Conservation (phyloP, 2,797 vertebrate genomes). For the Rhinogobio ventralis region DNA sequence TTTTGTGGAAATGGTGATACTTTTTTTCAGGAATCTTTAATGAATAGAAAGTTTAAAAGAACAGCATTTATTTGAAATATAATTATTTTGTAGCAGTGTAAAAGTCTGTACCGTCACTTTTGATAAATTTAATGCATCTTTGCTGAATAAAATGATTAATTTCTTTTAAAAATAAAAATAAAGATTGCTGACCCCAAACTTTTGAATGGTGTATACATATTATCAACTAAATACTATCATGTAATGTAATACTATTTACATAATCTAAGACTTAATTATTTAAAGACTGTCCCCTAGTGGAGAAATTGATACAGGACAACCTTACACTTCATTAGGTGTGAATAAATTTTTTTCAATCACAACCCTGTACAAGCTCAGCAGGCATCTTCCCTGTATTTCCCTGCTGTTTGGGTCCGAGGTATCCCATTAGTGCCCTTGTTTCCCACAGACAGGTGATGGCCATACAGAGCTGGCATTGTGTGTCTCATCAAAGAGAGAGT, state of each 20-base stretch:
- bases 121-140: background rate
- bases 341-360: background rate
- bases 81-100: background rate
- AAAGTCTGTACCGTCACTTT: background rate
- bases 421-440: constrained; percentile 36
- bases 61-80: background rate
- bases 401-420: background rate
- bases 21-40: background rate
- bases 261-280: constrained; percentile 18
- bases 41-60: background rate
- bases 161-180: background rate
- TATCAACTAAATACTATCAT: background rate
- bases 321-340: background rate
- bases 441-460: constrained; percentile 55
- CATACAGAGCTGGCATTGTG: constrained; percentile 80
- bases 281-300: constrained; percentile 75
- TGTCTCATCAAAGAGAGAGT: constrained; percentile 78
- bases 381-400: background rate
- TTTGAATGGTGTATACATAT: background rate
- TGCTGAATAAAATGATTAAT: background rate
- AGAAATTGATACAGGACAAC: constrained; percentile 47
- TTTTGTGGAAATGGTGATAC: background rate
- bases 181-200: background rate
- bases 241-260: background rate
- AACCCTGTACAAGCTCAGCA: background rate